Base-by-base conservation (phyloP, 2,888 invertebrate genomes). In the Drosophila tripunctata region DNA sequence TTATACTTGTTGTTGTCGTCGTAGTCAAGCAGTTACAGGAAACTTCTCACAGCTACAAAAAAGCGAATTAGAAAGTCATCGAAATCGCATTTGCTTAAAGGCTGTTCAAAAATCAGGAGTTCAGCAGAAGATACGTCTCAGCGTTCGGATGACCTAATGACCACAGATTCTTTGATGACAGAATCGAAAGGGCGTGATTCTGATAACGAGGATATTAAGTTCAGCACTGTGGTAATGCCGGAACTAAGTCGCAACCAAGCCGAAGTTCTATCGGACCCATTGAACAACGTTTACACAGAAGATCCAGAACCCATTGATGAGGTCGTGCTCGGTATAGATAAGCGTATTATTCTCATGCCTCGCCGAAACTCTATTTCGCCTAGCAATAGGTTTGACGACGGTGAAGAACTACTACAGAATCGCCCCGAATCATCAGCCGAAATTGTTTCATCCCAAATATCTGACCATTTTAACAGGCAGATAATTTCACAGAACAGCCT, bases 21-120 rank as follows among this genome's bases (percentile, higher is more conserved):
- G 15, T 48, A 71, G 67, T 61, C 63, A 17, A 10, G 10, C 43
- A 43, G 17, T 45, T 72, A 19, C 62, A 71, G 67, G 44, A 50
- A 17, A 6, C 15, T 24, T 7, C 5, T 27, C 6, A 19, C 41
- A 35, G 15, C 44, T n/a, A 19, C 33, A 27, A 56, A 30, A 27
- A 63, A 52, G 12, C 52, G 58, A 5, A 43, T 12, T 0, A 65
- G 60, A 21, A 60, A 51, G 19, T 30, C 55, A 1, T 41, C 27
- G 0, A 69, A 58, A n/a, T 30, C 33, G 2, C 67, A 51, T 0
- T 22, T 44, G 10, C 21, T 52, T 2, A 64, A 64, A 24, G 54
- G 54, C 3, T 45, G 22, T 35, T 14, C 35, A 2, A 61, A 47
- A 24, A 31, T 21, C 21, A 41, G 4, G 22, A 17, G 14, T 15